Evolutionary conservation across 2,113 vertebrate genomes (phyloP), one percentile per base, ranked within the genome.

Genomic region (Seriola quinqueradiata): DNA sequence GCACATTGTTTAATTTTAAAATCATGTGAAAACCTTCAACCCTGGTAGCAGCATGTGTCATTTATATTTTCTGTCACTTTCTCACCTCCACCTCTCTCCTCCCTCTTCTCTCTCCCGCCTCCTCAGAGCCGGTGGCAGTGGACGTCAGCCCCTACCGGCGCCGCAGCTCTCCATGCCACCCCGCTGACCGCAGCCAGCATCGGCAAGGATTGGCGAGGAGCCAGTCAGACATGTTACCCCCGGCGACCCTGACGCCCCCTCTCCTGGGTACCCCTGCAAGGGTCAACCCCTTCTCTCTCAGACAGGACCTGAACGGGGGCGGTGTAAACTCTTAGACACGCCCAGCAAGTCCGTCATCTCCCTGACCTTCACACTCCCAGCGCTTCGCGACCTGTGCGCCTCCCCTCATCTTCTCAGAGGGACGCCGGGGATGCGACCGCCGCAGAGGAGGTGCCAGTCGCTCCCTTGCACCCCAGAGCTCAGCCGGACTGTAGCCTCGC

Each of bases 231-330:
- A 80, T 96, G 90, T 93, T 97, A 70, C 77, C 95, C 1, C 91
- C 91, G 0, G 48, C 59, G 0, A 50, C 74, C 12, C 52, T 88
- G 63, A 90, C 90, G 3, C 87, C 95, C 0, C 92, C 94, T 0
- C 92, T 93, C 50, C 82, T 95, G 25, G 96, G 96, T 64, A 95
- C 57, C 0, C 95, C 94, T 0, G 89, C 89, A 0, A 95, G 97
- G 4, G 89, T 99, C 88, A 99, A 99, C 90, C 98, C 98, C 6
- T 99, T 99, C 90, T 98, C 97, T 44, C 95, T 96, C 32, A 95
- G 97, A 5, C 95, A 97, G 87, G 98, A 99, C 92, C 94, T 99
- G 65, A 97, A 97, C 9, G 97, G 98, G 0, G 98, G 3, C 95
- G 96, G 70, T 98, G 97, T 86, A 99, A 99, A 92, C 96, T 99